Conservation (phyloP, 1,140 invertebrate species). For the Scaptomyza montana region DNA sequence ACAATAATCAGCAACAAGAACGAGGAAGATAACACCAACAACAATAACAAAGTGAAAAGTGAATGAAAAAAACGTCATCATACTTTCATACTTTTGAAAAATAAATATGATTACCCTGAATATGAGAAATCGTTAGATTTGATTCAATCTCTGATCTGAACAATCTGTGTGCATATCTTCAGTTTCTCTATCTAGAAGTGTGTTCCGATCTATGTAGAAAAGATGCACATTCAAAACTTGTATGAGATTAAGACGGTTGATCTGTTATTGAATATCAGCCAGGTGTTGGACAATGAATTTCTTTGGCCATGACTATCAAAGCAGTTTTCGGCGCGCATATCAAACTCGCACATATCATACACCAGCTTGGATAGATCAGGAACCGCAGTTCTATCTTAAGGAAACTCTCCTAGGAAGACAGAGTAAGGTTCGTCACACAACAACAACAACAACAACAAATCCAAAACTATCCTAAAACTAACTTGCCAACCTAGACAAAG, state of each 20-base stretch:
- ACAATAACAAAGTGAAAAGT: slow-evolving; percentile 5
- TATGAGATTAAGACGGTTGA: slow-evolving; percentile 27
- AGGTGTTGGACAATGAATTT: slow-evolving; percentile 67
- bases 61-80: neutral
- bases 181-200: neutral
- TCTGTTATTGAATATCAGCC: slow-evolving; percentile 37
- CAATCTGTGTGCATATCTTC: neutral
- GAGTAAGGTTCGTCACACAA: slow-evolving; percentile 54
- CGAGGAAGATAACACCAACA: neutral
- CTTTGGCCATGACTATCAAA: slow-evolving; percentile 71
- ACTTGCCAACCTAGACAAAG: neutral
- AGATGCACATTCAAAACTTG: slow-evolving; percentile 36
- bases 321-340: slow-evolving; percentile 69
- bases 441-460: neutral
- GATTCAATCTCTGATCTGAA: neutral
- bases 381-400: slow-evolving; percentile 53
- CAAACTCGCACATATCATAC: slow-evolving; percentile 40
- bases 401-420: slow-evolving; percentile 56
- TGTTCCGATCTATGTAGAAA: slow-evolving; percentile 3
- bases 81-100: neutral
- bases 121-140: neutral
- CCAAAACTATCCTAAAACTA: slow-evolving; percentile 1
- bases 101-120: neutral
- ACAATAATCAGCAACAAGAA: slow-evolving; percentile 1
- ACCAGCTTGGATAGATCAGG: slow-evolving; percentile 50